Evolutionary conservation across 2,113 vertebrate species (phyloP).

Genomic region (Sceloporus tristichus): DNA sequence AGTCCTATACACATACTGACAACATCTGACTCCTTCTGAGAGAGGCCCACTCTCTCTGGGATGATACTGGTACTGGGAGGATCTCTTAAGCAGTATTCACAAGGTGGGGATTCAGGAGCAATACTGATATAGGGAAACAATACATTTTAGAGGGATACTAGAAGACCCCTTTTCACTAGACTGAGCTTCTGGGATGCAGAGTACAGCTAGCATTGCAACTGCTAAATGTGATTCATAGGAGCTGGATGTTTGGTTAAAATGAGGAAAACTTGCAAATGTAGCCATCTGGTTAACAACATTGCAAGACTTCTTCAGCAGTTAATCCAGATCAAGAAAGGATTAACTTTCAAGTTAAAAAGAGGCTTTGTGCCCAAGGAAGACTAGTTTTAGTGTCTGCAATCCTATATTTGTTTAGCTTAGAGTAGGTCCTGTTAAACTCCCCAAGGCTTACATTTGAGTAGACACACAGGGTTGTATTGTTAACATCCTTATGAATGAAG

Average conservation of each 20-base stretch:
- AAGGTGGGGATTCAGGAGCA: not conserved
- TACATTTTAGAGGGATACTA: not conserved
- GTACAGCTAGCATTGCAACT: not conserved
- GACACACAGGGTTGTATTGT: not conserved
- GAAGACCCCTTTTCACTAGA: not conserved
- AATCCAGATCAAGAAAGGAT: constrained; percentile 20
- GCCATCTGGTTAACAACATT: not conserved
- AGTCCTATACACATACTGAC: not conserved
- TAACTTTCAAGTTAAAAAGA: constrained; percentile 12
- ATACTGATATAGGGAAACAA: not conserved
- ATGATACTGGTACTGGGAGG: not conserved
- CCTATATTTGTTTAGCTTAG: not conserved
- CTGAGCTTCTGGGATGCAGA: not conserved
- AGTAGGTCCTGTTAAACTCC: not conserved
- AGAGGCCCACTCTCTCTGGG: not conserved
- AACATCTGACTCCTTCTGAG: not conserved
- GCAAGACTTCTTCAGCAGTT: not conserved
- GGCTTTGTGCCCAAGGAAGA: not conserved
- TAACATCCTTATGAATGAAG: not conserved
- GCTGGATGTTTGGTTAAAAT: not conserved
- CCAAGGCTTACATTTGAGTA: not conserved
- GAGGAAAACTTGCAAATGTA: not conserved
- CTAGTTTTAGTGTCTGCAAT: not conserved
- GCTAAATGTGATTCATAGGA: constrained; percentile 1
- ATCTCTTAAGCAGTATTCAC: not conserved